Evolutionary conservation across 2,888 invertebrate species (phyloP).

Genomic region (Drosophila birchii): DNA sequence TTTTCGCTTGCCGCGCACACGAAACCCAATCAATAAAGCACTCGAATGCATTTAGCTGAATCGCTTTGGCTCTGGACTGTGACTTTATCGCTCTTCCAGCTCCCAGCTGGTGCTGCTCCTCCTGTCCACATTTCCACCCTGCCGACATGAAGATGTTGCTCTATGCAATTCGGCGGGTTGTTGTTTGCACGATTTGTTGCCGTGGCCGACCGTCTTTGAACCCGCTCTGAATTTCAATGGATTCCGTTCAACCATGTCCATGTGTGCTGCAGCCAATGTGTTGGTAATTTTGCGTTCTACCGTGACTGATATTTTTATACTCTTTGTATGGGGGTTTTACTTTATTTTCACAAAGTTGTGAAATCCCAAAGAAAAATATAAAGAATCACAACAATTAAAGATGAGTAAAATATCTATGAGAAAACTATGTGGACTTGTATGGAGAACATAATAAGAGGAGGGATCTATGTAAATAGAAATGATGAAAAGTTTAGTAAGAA

Average conservation of each 20-base stretch:
- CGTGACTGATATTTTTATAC: slow-evolving; percentile 64
- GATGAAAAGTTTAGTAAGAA: too few species aligned
- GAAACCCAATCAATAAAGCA: slow-evolving; percentile 71
- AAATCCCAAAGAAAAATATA: not conserved
- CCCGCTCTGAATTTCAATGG: slow-evolving; percentile 74
- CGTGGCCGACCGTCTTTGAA: slow-evolving; percentile 65
- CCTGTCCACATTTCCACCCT: slow-evolving; percentile 1
- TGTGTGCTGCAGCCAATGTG: slow-evolving; percentile 48
- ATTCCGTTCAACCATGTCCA: slow-evolving; percentile 35
- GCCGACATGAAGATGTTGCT: slow-evolving; percentile 51
- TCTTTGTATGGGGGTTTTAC: slow-evolving; percentile 5
- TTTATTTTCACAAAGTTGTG: slow-evolving; percentile 31
- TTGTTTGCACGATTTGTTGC: slow-evolving; percentile 78
- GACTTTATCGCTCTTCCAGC: slow-evolving; percentile 52
- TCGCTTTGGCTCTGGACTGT: slow-evolving; percentile 58
- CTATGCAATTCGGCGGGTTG: slow-evolving; percentile 64
- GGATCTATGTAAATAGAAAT: too few species aligned
- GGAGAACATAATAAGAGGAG: not conserved
- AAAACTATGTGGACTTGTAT: not conserved
- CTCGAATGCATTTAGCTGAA: slow-evolving; percentile 75
- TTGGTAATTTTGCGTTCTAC: slow-evolving; percentile 66
- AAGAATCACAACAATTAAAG: too few species aligned
- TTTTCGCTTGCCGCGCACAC: slow-evolving; percentile 23
- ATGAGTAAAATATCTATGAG: too few species aligned
- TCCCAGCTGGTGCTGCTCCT: slow-evolving; percentile 7